phyloP scores from a whole-genome alignment of 2,797 vertebrate species.

The Micropoecilia bifurca region DNA sequence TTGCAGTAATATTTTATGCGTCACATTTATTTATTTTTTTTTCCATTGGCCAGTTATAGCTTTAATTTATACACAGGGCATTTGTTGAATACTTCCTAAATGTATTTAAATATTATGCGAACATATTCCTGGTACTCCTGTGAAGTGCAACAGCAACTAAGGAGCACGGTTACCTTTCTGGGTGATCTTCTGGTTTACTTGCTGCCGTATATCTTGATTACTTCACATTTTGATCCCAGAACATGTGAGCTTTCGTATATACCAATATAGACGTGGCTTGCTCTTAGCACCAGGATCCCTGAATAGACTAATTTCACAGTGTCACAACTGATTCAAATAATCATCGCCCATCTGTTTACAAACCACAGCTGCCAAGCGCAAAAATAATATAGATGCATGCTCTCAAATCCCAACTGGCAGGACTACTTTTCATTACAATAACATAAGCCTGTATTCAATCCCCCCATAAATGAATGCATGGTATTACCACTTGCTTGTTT shows the following conservation, averaged over 20 bases:
- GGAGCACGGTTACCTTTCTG: background rate
- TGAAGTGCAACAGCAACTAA: background rate
- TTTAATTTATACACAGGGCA: background rate
- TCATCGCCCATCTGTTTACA: constrained; percentile 64
- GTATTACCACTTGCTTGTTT: constrained; percentile 65
- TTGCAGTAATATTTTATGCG: background rate
- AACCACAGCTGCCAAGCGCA: constrained; percentile 61
- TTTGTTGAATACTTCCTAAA: background rate
- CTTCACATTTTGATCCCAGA: constrained; percentile 17
- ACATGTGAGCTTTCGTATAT: constrained; percentile 36
- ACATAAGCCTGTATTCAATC: constrained; percentile 59
- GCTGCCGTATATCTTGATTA: constrained; percentile 9
- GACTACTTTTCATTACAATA: constrained; percentile 69
- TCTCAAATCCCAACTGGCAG: constrained; percentile 53
- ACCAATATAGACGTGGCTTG: constrained; percentile 45
- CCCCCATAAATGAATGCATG: constrained; percentile 61
- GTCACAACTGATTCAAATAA: constrained; percentile 67
- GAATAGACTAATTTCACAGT: constrained; percentile 60
- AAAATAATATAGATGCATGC: constrained; percentile 62
- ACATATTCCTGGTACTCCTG: background rate
- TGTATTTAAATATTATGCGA: background rate
- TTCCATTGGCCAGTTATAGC: background rate
- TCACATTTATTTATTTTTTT: background rate
- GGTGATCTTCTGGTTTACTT: constrained; percentile 9
- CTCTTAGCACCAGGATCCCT: constrained; percentile 50